These are phyloP conservation scores for Greenwoodochromis staneri DNA, from an alignment of 2,113 vertebrate species.

Conservation along the genomic window DNA sequence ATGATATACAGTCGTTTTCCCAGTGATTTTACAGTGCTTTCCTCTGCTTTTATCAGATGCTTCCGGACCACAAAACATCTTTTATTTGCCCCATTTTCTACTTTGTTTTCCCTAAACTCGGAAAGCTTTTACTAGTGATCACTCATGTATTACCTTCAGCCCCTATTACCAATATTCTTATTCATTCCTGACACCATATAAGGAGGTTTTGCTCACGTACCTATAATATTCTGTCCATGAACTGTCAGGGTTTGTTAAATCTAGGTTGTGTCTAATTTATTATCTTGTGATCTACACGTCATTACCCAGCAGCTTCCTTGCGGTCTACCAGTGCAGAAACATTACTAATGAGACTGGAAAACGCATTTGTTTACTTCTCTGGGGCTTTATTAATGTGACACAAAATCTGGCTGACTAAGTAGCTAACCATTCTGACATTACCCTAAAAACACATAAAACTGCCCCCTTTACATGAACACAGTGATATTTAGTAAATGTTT, in stretches of 20 bases:
- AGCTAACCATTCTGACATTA: conserved; percentile 41
- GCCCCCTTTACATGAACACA: neutral
- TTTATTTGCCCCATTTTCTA: neutral
- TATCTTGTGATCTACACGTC: conserved; percentile 46
- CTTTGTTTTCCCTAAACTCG: neutral
- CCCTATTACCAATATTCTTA: neutral
- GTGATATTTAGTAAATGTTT: neutral
- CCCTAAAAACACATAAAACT: neutral
- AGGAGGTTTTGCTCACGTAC: neutral
- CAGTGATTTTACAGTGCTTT: neutral
- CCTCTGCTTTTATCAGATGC: neutral
- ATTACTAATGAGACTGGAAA: conserved; percentile 51
- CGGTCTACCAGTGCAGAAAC: conserved; percentile 29
- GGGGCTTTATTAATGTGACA: conserved; percentile 41
- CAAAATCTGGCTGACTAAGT: conserved; percentile 44
- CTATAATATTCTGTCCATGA: conserved; percentile 22
- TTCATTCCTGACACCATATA: neutral
- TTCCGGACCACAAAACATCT: neutral
- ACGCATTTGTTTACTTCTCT: conserved; percentile 56
- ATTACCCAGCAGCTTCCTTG: conserved; percentile 48
- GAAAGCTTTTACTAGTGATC: neutral
- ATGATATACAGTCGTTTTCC: neutral
- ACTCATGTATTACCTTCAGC: neutral
- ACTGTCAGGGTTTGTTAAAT: conserved; percentile 39
- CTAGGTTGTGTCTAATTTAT: conserved; percentile 49